These are phyloP conservation scores for western clawed frog (Xenopus tropicalis) DNA, from an alignment of 2,113 vertebrate genomes.

Conservation along the genomic window DNA sequence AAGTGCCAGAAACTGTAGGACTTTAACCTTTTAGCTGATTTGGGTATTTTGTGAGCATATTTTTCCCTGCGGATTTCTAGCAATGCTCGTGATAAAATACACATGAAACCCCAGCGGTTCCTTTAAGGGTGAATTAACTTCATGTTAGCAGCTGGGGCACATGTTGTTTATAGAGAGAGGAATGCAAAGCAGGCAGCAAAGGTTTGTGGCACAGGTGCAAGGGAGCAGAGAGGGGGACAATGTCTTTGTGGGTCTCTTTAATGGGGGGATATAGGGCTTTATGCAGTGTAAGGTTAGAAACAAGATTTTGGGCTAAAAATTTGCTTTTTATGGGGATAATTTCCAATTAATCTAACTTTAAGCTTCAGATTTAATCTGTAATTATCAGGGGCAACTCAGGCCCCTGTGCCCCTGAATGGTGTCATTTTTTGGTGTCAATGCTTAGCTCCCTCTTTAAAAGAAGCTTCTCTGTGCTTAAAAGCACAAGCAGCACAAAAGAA, in stretches of 20 bases:
- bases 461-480: too few relatives aligned
- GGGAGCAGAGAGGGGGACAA: background rate
- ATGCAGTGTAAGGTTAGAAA: too few relatives aligned
- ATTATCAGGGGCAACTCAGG: too few relatives aligned
- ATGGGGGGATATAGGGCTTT: too few relatives aligned
- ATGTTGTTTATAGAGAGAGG: conserved; percentile 27
- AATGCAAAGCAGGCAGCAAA: conserved; percentile 16
- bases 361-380: too few relatives aligned
- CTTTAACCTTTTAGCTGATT: background rate
- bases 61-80: conserved; percentile 16
- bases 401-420: too few relatives aligned
- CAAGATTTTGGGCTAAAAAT: too few relatives aligned
- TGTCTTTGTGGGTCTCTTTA: background rate
- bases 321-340: too few relatives aligned
- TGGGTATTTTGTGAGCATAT: background rate
- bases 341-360: too few relatives aligned
- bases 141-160: conserved; percentile 22
- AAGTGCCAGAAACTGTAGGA: background rate
- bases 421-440: too few relatives aligned
- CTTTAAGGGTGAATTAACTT: background rate
- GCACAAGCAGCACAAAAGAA: too few relatives aligned
- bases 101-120: background rate
- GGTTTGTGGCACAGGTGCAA: conserved; percentile 18
- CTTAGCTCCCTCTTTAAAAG: too few relatives aligned
- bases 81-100: background rate